These are phyloP conservation scores for Thunnus thynnus DNA, from an alignment of 2,113 vertebrate species.

Conservation along the genomic window DNA sequence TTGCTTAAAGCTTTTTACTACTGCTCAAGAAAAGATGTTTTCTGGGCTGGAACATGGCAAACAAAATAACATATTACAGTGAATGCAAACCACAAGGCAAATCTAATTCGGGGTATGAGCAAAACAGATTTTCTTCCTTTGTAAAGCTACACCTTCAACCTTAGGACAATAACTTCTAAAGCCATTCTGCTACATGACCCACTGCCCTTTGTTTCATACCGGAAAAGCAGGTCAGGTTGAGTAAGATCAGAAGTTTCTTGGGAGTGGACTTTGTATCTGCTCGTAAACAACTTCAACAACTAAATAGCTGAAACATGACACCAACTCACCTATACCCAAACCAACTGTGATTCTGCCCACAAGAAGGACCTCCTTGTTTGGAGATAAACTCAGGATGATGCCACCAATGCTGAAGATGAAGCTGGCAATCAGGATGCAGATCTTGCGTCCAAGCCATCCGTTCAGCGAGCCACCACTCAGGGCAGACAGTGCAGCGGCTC, in stretches of 20 bases:
- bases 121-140: too few relatives aligned
- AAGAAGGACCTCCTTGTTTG: conserved; percentile 89
- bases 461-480: conserved; percentile 90
- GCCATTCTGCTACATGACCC: neutral
- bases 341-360: conserved; percentile 92
- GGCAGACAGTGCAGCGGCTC: conserved; percentile 91
- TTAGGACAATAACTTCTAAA: too few relatives aligned
- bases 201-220: neutral
- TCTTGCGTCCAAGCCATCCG: conserved; percentile 87
- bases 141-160: too few relatives aligned
- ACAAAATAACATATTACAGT: too few relatives aligned
- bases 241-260: neutral
- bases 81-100: too few relatives aligned
- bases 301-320: neutral
- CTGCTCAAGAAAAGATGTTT: too few relatives aligned
- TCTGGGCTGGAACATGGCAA: too few relatives aligned
- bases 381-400: conserved; percentile 85
- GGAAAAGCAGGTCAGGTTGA: conserved; percentile 11
- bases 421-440: conserved; percentile 93
- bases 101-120: too few relatives aligned
- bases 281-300: too few relatives aligned
- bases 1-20: too few relatives aligned
- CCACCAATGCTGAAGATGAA: conserved; percentile 90
- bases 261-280: neutral
- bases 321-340: conserved; percentile 92